Evolutionary conservation across 2,888 invertebrate genomes (phyloP).

Genomic region (Phytoseiulus persimilis): DNA sequence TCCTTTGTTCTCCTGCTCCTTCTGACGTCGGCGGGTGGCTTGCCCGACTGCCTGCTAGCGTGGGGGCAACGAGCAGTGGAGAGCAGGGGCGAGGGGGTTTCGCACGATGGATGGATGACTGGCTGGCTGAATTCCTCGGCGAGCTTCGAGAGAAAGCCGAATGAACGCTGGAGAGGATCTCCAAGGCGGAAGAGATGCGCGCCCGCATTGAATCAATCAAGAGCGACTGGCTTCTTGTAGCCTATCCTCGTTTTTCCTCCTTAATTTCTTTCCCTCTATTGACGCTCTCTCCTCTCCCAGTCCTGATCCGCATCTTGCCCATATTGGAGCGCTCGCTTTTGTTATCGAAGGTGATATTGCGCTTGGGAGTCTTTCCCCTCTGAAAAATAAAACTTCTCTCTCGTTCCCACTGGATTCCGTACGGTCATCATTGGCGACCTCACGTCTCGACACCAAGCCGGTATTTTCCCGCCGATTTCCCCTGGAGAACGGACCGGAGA

Average conservation of each 20-base stretch:
- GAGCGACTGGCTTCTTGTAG: background rate
- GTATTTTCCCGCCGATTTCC: no score
- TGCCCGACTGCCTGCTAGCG: background rate
- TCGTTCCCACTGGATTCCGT: background rate
- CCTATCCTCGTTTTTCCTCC: background rate
- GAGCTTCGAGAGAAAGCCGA: background rate
- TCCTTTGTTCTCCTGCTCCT: background rate
- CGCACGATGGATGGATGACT: background rate
- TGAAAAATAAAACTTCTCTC: background rate
- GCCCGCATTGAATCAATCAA: background rate
- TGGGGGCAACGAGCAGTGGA: background rate
- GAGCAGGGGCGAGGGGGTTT: background rate
- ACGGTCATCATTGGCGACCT: background rate
- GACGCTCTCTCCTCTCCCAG: background rate
- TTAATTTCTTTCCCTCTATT: background rate
- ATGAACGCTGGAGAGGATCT: background rate
- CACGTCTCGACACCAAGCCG: background rate
- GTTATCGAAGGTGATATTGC: background rate
- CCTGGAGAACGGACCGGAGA: background rate
- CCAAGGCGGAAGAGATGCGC: background rate
- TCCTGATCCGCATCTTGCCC: background rate
- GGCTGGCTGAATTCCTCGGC: background rate
- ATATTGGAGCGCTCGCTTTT: background rate
- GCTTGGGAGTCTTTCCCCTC: background rate
- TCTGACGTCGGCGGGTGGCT: background rate